Percentiles rank a stretch among this genome's conserved stretches.
These are phyloP conservation scores for Clarias gariepinus DNA, from an alignment of 2,113 vertebrate genomes.

Conservation along the genomic window DNA sequence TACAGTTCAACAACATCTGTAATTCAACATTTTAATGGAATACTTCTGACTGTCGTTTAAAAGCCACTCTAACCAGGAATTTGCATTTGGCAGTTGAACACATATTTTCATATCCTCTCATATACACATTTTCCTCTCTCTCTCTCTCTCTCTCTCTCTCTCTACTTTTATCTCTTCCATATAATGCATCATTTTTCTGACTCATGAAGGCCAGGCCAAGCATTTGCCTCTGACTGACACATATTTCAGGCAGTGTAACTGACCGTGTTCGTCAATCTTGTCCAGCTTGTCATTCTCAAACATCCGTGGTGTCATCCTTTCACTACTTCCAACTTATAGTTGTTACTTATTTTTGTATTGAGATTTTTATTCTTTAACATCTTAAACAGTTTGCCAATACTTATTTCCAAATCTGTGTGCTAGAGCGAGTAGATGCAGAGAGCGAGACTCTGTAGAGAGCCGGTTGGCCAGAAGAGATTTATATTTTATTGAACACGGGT, in stretches of 20 bases:
- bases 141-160: background rate
- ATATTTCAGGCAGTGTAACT: background rate
- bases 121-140: too few species aligned
- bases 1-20: background rate
- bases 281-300: background rate
- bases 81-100: background rate
- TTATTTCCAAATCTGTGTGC: background rate
- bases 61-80: background rate
- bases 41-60: background rate
- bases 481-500: background rate
- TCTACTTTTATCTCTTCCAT: background rate
- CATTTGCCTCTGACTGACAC: background rate
- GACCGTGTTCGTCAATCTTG: background rate
- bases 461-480: background rate
- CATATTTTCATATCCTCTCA: too few species aligned
- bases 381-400: background rate
- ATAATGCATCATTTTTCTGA: too few species aligned
- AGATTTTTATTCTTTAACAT: background rate
- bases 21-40: background rate
- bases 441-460: background rate
- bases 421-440: background rate
- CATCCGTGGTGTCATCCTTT: background rate
- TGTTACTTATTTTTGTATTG: background rate
- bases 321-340: background rate
- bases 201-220: too few species aligned